Base-by-base conservation (phyloP, 2,888 invertebrate genomes). In the Caenorhabditis angaria region DNA sequence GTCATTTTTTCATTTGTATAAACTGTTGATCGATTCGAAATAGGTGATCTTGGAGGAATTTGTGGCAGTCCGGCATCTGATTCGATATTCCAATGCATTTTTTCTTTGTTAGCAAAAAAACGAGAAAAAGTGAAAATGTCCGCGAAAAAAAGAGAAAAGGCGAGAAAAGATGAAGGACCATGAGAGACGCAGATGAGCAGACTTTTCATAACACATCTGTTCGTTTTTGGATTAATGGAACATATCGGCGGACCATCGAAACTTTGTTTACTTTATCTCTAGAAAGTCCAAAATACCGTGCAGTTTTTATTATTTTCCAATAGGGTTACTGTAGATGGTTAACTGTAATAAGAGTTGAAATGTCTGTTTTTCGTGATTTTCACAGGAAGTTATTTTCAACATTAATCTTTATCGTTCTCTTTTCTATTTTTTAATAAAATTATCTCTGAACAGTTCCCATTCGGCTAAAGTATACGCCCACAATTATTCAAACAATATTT, bases 1-100 rank as follows among this genome's bases (percentile, higher is more conserved):
- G 61, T 51, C 62, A 75, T 64, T 24, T 70, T 70, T 1, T 69
- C 58, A 56, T 74, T 74, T 1, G 57, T 35, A 55, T 63, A 74
- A 8, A 68, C 50, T 22, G 67, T 63, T 6, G 65, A 59, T 24
- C 66, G 61, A 20, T 60, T 59, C 32, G 61, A 61, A 28, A 28
- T 60, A 1, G 73, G 73, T n/a, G 73, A 68, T 29, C 73, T 35
- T 28, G 70, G 64, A 2, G 58, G 27, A 2, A 65, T 27, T 8
- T 63, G 56, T 3, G 60, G 24, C n/a, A 61, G 63, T 18, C 62
- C 60, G 35, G 61, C 59, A 47, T 65, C 65, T 29, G 65, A 69
- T 65, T 73, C 67, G 4, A 61, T 62, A 41, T 65, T 62, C 54
- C 54, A 54, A 18, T 54, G n/a, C n/a, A n/a, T n/a, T n/a, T n/a